These are phyloP conservation scores for Lepidurus arcticus DNA, from an alignment of 1,140 invertebrate genomes.

Conservation along the genomic window DNA sequence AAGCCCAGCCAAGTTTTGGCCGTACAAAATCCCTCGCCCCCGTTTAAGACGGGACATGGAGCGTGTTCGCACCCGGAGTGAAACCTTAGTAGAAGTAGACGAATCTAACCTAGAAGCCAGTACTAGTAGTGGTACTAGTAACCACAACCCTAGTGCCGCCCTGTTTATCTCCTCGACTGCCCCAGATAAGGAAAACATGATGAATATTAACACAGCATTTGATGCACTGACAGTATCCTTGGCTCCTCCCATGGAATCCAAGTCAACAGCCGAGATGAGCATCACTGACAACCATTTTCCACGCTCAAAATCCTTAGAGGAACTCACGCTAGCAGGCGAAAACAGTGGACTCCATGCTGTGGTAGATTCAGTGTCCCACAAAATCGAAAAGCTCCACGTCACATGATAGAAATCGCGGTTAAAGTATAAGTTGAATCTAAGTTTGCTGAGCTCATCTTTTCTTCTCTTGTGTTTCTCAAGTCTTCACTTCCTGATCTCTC, in stretches of 20 bases:
- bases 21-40: slow-evolving; percentile 31
- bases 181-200: slow-evolving; percentile 1
- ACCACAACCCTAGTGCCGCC: not conserved
- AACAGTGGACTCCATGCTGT: slow-evolving; percentile 21
- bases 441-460: not conserved
- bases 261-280: not conserved
- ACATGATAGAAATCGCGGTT: slow-evolving; percentile 13
- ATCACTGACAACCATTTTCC: slow-evolving; percentile 16
- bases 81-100: slow-evolving; percentile 25
- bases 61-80: slow-evolving; percentile 30
- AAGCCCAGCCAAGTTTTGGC: slow-evolving; percentile 14
- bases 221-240: not conserved
- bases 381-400: slow-evolving; percentile 33
- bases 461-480: not conserved
- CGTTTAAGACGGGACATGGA: not conserved
- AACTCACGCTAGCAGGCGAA: slow-evolving; percentile 23
- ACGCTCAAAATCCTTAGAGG: slow-evolving; percentile 30
- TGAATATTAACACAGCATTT: not conserved
- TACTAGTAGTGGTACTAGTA: not conserved
- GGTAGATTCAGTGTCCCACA: slow-evolving; percentile 30
- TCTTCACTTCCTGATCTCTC: slow-evolving; percentile 13
- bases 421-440: slow-evolving; percentile 19
- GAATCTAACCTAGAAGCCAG: not conserved
- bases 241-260: not conserved
- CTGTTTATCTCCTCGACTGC: not conserved